A percentile compares a stretch with the other conserved stretches of the same genome.
Conservation (phyloP, 1,140 invertebrate species). For the Pseudachorutes palmiensis region DNA sequence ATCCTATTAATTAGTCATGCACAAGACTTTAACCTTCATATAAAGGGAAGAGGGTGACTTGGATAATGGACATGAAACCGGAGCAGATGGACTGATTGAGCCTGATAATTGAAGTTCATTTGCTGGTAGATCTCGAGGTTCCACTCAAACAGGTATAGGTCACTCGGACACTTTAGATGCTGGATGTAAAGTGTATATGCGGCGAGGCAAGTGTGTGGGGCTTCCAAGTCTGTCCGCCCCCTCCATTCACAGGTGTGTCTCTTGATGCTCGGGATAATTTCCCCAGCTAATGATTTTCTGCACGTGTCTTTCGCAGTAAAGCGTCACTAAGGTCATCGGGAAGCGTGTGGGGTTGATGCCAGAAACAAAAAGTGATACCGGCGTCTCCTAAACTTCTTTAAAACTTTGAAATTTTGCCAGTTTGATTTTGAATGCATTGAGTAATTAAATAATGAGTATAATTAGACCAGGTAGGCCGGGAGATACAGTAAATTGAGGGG, state of each 20-base stretch:
- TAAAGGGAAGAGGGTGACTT: constrained; percentile 1
- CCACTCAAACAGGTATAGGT: not conserved
- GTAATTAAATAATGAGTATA: not conserved
- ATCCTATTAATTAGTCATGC: constrained; percentile 14
- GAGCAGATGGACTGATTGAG: constrained; percentile 11
- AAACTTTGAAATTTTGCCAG: not conserved
- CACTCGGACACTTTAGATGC: no score
- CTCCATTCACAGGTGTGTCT: not conserved
- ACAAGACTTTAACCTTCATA: not conserved
- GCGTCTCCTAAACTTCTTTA: not conserved
- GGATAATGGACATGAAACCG: not conserved
- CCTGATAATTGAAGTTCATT: not conserved
- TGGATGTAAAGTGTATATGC: no score
- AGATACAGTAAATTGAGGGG: not conserved
- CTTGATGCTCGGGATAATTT: not conserved
- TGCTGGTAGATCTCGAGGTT: not conserved
- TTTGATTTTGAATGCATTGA: not conserved
- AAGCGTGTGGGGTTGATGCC: not conserved
- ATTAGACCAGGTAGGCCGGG: not conserved
- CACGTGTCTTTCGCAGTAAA: not conserved
- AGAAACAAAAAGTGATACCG: not conserved
- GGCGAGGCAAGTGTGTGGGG: no score
- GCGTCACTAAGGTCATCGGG: not conserved
- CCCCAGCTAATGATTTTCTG: constrained; percentile 4
- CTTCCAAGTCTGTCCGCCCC: not conserved